Base-by-base conservation (phyloP, 2,113 vertebrate species). In the Nettapus auritus region DNA sequence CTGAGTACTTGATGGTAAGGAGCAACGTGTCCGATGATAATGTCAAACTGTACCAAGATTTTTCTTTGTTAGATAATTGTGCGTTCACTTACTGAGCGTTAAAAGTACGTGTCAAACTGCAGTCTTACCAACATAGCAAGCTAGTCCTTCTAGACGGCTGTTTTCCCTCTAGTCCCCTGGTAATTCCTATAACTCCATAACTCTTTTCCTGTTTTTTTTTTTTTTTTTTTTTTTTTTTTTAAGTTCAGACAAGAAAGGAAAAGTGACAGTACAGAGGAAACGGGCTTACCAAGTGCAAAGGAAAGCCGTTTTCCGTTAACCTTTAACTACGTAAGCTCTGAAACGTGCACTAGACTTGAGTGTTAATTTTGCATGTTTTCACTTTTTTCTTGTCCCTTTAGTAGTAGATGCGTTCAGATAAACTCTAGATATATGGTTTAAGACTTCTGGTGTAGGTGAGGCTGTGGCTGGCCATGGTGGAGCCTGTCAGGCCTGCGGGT, bases 191-290 rank as follows among this genome's bases (percentile, higher is more conserved):
- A 34, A 88, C 42, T 92, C 91, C 42, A 3, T 78, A 31, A 70
- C 42, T 80, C 1, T 48, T 84, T 94, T 96, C 82, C 93, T 95
- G 88, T 46, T 74, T 82, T 56, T 78, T 56, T 56, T 52, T 25
- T 52, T 53, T 56, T 56, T 52, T 25, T 52, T 53, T 38, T 44
- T 73, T 82, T 56, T 44, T 73, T 82, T 56, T 82, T 79, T 20
- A 55, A 48, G 19, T 56, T 90, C 29, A 71, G 40, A 53, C 4
- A 26, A 86, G 86, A 95, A 75, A 88, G 2, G 10, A 73, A 78
- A 94, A 76, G 66, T 71, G 62, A 19, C 62, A 36, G 42, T 80
- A 62, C 34, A 66, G 91, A 73, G 94, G 83, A 94, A 96, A 84
- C 9, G 15, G 67, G 42, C 0, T 0, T 19, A 14, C 9, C 8